phyloP scores from a whole-genome alignment of 2,113 vertebrate species.

The Maccullochella peelii region DNA sequence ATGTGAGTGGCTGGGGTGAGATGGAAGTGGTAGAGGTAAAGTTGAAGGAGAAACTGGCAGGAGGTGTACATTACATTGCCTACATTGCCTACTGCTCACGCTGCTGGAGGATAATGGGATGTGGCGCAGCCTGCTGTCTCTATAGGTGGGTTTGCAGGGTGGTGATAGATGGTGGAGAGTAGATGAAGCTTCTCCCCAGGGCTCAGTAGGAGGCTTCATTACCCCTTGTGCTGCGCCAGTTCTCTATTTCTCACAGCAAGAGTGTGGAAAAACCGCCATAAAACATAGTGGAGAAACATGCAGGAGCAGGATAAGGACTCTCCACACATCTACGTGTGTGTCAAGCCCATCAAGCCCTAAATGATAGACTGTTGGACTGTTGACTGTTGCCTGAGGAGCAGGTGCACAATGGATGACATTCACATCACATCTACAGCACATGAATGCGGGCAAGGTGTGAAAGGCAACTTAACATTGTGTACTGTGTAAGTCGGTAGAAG shows the following conservation, averaged over 20 bases:
- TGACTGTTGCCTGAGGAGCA: slow-evolving; percentile 57
- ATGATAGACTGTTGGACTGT: slow-evolving; percentile 46
- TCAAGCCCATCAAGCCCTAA: slow-evolving; percentile 15
- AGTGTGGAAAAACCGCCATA: slow-evolving; percentile 36
- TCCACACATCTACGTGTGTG: slow-evolving; percentile 25
- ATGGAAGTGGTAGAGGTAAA: slow-evolving; percentile 20
- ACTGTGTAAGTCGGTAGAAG: not conserved
- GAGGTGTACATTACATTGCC: slow-evolving; percentile 36
- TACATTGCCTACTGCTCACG: slow-evolving; percentile 43
- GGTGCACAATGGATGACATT: slow-evolving; percentile 54
- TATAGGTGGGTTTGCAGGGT: slow-evolving; percentile 58
- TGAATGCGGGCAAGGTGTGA: slow-evolving; percentile 6
- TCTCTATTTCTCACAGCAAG: slow-evolving; percentile 57
- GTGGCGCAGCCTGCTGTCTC: slow-evolving; percentile 51
- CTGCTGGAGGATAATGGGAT: slow-evolving; percentile 45
- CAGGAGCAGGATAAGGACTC: slow-evolving; percentile 29
- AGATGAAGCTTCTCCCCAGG: slow-evolving; percentile 71
- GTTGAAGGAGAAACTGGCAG: slow-evolving; percentile 30
- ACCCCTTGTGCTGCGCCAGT: slow-evolving; percentile 50
- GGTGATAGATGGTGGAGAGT: slow-evolving; percentile 72
- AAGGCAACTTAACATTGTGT: not conserved
- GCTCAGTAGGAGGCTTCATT: slow-evolving; percentile 75
- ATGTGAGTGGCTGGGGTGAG: slow-evolving; percentile 18
- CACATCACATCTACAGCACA: slow-evolving; percentile 22
- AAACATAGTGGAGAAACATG: slow-evolving; percentile 42